Conservation (phyloP, 2,797 vertebrate species). For the Pangasius larnaudii region DNA sequence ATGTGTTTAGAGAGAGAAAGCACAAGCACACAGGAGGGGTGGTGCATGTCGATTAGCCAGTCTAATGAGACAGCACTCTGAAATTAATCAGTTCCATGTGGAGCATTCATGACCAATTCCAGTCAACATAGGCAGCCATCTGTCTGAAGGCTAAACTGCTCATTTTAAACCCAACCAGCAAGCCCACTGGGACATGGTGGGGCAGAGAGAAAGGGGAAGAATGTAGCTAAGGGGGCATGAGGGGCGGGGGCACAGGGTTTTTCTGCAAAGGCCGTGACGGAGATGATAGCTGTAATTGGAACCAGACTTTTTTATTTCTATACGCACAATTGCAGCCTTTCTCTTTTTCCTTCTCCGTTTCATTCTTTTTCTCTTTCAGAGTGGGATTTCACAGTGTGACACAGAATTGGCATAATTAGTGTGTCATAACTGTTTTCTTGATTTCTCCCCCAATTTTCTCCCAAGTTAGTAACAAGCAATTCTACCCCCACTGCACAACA, state of each 20-base stretch:
- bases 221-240: constrained; percentile 23
- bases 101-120: constrained; percentile 76
- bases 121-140: constrained; percentile 66
- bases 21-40: constrained; percentile 5
- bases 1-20: constrained; percentile 12
- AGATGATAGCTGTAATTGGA: constrained; percentile 75
- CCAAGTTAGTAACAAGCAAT: background rate
- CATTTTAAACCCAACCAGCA: constrained; percentile 51
- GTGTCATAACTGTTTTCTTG: background rate
- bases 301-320: constrained; percentile 70
- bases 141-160: constrained; percentile 62
- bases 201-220: constrained; percentile 22
- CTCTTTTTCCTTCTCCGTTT: constrained; percentile 61
- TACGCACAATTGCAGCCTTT: constrained; percentile 66
- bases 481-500: background rate
- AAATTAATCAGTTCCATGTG: constrained; percentile 81
- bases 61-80: constrained; percentile 80
- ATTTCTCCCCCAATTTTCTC: background rate
- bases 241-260: constrained; percentile 18
- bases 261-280: constrained; percentile 57
- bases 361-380: constrained; percentile 67
- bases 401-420: background rate
- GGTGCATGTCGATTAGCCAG: constrained; percentile 72
- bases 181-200: constrained; percentile 40
- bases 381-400: constrained; percentile 65